These are phyloP conservation scores for Platygyra sinensis DNA, from an alignment of 64 coral and sea anemone species.

Conservation along the genomic window DNA sequence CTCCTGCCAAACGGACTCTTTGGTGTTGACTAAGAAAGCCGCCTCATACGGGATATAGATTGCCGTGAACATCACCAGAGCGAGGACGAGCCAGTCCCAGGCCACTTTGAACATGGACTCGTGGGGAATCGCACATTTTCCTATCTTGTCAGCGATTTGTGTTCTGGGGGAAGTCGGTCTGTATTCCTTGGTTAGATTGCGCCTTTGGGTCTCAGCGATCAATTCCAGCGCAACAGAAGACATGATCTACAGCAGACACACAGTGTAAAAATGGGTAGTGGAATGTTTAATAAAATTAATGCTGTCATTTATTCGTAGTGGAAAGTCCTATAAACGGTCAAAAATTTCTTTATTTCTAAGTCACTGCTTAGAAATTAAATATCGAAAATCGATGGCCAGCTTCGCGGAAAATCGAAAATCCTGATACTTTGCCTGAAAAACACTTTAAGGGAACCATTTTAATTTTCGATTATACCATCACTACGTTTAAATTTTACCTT, in stretches of 20 bases:
- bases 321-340: too few relatives aligned
- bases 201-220: neutral
- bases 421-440: too few relatives aligned
- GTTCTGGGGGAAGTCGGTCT: too few relatives aligned
- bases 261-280: neutral
- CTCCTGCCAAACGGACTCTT: neutral
- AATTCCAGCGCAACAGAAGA: constrained; percentile 2
- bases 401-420: too few relatives aligned
- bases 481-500: too few relatives aligned
- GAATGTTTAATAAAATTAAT: neutral
- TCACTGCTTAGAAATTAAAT: too few relatives aligned
- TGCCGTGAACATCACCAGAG: constrained; percentile 75
- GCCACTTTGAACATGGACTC: constrained; percentile 75
- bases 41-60: constrained; percentile 84
- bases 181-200: neutral
- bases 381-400: too few relatives aligned
- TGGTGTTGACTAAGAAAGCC: constrained; percentile 45
- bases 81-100: constrained; percentile 88
- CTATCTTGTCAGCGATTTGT: neutral
- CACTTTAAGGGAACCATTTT: too few relatives aligned
- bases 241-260: neutral
- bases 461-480: too few relatives aligned
- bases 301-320: neutral
- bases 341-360: too few relatives aligned
- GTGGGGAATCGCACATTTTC: constrained; percentile 57